Conservation (phyloP, 2,888 invertebrate genomes). For the Didymodactylos carnosus region DNA sequence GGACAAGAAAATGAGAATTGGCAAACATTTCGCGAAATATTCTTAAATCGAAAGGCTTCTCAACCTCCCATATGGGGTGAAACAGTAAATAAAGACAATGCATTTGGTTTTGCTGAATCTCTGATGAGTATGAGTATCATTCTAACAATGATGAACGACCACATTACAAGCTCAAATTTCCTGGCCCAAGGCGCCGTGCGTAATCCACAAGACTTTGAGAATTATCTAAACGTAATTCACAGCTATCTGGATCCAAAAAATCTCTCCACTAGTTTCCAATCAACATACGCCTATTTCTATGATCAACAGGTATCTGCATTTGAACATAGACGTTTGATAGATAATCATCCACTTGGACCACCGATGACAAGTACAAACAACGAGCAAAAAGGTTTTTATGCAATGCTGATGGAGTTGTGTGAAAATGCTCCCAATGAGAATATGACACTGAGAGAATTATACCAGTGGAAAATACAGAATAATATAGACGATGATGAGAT, state of each 20-base stretch:
- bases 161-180: neutral
- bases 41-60: neutral
- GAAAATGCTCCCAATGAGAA: neutral
- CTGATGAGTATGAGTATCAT: neutral
- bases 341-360: neutral
- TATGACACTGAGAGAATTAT: neutral
- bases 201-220: neutral
- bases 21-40: neutral
- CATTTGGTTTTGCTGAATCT: neutral
- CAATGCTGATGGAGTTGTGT: neutral
- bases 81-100: neutral
- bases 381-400: neutral
- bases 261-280: neutral
- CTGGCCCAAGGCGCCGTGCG: neutral
- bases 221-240: neutral
- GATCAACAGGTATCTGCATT: neutral
- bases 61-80: neutral
- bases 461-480: neutral
- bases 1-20: neutral
- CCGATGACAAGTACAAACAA: neutral
- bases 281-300: neutral
- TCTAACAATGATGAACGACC: neutral
- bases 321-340: neutral
- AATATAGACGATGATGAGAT: neutral
- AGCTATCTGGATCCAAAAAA: neutral